Evolutionary conservation across 1,140 invertebrate genomes (phyloP).

Genomic region (Drosophila azteca): DNA sequence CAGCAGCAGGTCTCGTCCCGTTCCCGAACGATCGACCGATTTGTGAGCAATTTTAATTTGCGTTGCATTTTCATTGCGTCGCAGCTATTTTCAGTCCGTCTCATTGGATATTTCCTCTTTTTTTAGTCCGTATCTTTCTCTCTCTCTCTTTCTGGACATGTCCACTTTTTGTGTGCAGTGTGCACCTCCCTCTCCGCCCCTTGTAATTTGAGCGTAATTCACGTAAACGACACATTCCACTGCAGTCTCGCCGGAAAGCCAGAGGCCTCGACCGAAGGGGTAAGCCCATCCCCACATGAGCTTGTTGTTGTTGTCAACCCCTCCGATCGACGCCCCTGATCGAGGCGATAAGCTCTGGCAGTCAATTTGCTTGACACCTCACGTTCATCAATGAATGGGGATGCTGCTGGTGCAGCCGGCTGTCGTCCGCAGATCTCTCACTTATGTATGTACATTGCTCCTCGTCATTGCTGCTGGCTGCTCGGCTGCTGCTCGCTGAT

Average conservation of each 20-base stretch:
- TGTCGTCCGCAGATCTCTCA: slow-evolving; percentile 45
- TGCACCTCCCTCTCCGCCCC: slow-evolving; percentile 20
- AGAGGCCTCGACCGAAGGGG: slow-evolving; percentile 17
- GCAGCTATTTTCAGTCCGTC: slow-evolving; percentile 71
- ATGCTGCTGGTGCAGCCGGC: slow-evolving; percentile 10
- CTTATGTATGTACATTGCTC: slow-evolving; percentile 25
- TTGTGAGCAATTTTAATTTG: slow-evolving; percentile 79
- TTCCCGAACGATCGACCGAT: slow-evolving; percentile 28
- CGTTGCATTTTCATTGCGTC: slow-evolving; percentile 68
- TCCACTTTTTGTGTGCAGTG: slow-evolving; percentile 14
- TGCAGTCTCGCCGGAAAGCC: slow-evolving; percentile 8
- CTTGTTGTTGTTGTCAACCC: background rate
- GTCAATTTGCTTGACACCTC: slow-evolving; percentile 81
- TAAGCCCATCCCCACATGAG: background rate
- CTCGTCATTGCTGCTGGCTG: slow-evolving; percentile 19
- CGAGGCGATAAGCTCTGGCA: slow-evolving; percentile 30
- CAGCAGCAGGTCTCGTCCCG: slow-evolving; percentile 1
- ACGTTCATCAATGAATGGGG: slow-evolving; percentile 73
- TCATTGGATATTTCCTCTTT: slow-evolving; percentile 13
- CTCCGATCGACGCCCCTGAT: slow-evolving; percentile 35
- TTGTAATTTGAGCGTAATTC: slow-evolving; percentile 79
- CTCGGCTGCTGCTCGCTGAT: slow-evolving; percentile 4
- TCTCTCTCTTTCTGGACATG: background rate
- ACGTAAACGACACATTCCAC: slow-evolving; percentile 65
- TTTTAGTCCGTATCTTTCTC: slow-evolving; percentile 45